Base-by-base conservation (phyloP, 1,140 invertebrate genomes). In the Littorina saxatilis region DNA sequence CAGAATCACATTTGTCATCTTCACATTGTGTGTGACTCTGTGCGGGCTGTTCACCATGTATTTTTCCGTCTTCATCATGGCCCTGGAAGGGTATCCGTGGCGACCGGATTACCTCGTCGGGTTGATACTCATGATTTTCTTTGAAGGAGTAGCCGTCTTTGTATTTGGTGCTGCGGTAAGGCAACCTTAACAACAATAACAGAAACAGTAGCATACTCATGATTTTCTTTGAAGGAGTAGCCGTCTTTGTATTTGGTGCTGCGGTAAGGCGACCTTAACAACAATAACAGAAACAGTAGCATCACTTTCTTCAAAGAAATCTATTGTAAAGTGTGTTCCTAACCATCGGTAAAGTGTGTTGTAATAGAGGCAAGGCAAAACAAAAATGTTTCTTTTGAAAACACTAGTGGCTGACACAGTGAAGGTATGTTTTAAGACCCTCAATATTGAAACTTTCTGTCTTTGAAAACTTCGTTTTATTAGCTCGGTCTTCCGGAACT, bases 201-300 rank as follows among this genome's bases (percentile, higher is more conserved):
- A n/a, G n/a, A n/a, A n/a, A n/a, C 35, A 85, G 83, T 79, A 66
- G 87, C n/a, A 23, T 72, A 2, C 78, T 89, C 2, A 43, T 84
- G 79, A 27, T 87, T 20, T 85, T 91, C 74, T 90, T 84, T 80
- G 82, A 83, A 43, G 58, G 83, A 55, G 74, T 89, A 35, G 80
- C 85, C 32, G 11, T 79, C 23, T 86, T 84, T 82, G 29, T 90
- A 11, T 52, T 75, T 29, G 35, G 15, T 1, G 78, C 61, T 80
- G 81, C 82, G 85, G 89, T 90, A 86, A 87, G 87, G 29, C 2
- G n/a, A n/a, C n/a, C n/a, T n/a, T n/a, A n/a, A n/a, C n/a, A n/a
- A n/a, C n/a, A n/a, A n/a, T n/a, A n/a, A n/a, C n/a, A n/a, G n/a
- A n/a, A n/a, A n/a, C n/a, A n/a, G n/a, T n/a, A n/a, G n/a, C n/a